Conservation (phyloP, 35 echinoderm and acorn worm species). For the Stichopus chloronotus region DNA sequence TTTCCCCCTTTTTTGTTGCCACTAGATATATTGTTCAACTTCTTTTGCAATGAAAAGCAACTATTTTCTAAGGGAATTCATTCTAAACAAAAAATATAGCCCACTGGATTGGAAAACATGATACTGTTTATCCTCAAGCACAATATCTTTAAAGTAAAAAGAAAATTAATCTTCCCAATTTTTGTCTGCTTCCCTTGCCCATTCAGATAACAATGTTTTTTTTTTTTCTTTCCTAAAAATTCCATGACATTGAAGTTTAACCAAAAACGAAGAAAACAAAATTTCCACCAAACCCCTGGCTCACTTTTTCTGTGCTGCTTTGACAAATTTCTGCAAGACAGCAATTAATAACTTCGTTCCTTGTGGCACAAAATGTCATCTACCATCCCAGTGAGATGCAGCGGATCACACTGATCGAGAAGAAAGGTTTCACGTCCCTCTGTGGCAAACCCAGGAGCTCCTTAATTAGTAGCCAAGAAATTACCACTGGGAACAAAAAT, state of each 20-base stretch:
- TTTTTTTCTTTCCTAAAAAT: neutral
- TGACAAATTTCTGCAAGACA: conserved; percentile 51
- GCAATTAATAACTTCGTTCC: conserved; percentile 27
- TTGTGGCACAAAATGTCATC: conserved; percentile 46
- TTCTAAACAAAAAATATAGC: neutral
- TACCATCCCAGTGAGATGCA: conserved; percentile 40
- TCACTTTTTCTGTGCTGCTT: neutral
- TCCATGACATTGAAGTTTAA: neutral
- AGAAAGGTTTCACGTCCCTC: conserved; percentile 17
- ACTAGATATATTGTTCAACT: too few species aligned
- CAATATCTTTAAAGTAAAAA: neutral
- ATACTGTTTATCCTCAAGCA: neutral
- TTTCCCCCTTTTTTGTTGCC: too few species aligned
- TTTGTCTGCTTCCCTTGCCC: neutral
- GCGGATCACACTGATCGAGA: neutral
- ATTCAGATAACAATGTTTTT: neutral
- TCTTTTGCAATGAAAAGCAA: too few species aligned
- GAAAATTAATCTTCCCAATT: conserved; percentile 10
- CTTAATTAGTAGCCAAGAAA: conserved; percentile 36
- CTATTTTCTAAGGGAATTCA: too few species aligned
- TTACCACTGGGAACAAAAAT: conserved; percentile 25
- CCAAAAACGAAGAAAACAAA: too few species aligned
- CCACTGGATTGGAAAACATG: conserved; percentile 5
- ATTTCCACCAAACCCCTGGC: neutral
- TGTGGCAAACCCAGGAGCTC: conserved; percentile 19